Evolutionary conservation across 2,113 vertebrate species (phyloP), one percentile per base, ranked within the genome.

Genomic region (Origma solitaria): DNA sequence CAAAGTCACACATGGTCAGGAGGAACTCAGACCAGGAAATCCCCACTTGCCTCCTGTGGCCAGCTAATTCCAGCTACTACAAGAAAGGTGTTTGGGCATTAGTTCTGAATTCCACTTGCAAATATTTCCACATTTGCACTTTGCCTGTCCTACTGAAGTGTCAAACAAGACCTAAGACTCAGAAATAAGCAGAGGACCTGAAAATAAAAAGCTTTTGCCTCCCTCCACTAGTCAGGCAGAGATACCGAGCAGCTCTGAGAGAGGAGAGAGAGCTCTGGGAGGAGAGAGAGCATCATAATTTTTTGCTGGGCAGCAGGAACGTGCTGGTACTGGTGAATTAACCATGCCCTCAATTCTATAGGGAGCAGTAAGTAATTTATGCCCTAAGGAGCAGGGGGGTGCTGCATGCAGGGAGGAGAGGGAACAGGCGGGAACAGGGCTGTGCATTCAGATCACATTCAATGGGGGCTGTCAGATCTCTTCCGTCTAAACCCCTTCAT

Each of bases 381-480:
- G 93, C 80, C 95, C 72, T 76, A 60, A 86, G 92, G 95, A 94
- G 72, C 80, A 88, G 10, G 62, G 53, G 25, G 57, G 33, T 93
- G 79, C 69, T 87, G 62, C 64, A 57, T 20, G 44, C 68, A 71
- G 72, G 21, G 56, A 92, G n/a, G 19, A 92, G 50, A 94, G 30
- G 54, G 58, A 93, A 80, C 27, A 30, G 60, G 50, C 92, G 30
- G 54, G 58, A 93, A 80, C 27, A 30, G 60, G 72, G n/a, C 86
- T 82, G 21, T 71, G 72, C 88, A 94, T 92, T 92, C 92, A 88
- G 51, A 71, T 60, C 88, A 88, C 60, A 84, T 81, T 96, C 95
- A 94, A 10, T 50, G 85, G 85, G 38, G 64, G 28, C 80, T 90
- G 82, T 94, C 88, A 92, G 76, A 90, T 65, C 86, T 90, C 76